phyloP scores from a whole-genome alignment of 2,113 vertebrate genomes.

The Hyperopisus bebe region DNA sequence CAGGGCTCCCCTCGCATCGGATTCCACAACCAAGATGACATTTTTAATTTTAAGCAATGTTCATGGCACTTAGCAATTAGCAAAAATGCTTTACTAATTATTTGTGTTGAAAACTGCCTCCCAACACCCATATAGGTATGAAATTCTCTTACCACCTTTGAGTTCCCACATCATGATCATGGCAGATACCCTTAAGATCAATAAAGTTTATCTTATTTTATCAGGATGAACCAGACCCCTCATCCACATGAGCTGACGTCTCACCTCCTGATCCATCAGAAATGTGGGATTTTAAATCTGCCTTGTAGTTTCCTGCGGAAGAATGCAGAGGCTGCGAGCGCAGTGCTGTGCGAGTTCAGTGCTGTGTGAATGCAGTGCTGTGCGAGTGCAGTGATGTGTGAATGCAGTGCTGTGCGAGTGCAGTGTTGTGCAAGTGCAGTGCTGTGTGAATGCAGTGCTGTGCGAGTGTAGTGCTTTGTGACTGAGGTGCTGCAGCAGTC shows the following conservation, averaged over 20 bases:
- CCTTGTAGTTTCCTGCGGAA: neutral
- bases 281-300: neutral
- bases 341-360: no score
- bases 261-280: neutral
- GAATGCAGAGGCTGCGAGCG: neutral
- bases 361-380: no score
- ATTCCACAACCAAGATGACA: neutral
- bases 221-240: neutral
- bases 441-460: no score
- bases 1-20: neutral
- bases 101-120: neutral
- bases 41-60: neutral
- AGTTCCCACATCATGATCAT: neutral
- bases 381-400: no score
- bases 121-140: neutral
- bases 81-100: neutral
- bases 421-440: no score
- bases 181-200: neutral
- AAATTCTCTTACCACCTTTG: neutral
- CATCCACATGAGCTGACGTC: neutral
- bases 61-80: neutral
- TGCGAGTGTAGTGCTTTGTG: no score
- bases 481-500: neutral
- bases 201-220: neutral
- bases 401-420: no score